These are phyloP conservation scores for Tenthredo amoena DNA, from an alignment of 2,888 invertebrate genomes.

Conservation along the genomic window DNA sequence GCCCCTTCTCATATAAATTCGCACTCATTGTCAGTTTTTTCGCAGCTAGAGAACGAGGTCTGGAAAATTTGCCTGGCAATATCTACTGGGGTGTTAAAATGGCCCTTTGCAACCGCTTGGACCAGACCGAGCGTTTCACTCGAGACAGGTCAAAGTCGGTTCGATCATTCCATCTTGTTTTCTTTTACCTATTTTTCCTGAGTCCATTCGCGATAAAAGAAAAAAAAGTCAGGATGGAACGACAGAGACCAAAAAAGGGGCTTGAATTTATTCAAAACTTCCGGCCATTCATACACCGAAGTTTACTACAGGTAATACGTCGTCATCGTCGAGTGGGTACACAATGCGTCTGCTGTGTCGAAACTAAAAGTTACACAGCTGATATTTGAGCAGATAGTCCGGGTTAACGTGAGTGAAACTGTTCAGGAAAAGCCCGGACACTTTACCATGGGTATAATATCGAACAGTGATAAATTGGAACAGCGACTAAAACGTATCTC, in stretches of 20 bases:
- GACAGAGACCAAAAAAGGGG: neutral
- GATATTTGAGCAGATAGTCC: neutral
- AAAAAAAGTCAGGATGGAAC: neutral
- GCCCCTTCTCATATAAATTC: neutral
- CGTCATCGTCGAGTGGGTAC: conserved; percentile 14
- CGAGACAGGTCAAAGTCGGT: neutral
- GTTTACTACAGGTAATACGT: neutral
- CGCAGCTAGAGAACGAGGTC: neutral
- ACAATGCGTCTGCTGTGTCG: neutral
- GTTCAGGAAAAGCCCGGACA: neutral
- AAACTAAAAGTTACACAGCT: neutral
- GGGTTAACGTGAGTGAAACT: neutral
- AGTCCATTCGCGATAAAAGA: neutral
- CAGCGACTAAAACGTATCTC: neutral
- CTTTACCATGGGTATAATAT: neutral
- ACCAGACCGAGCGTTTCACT: conserved; percentile 7
- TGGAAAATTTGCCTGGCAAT: neutral
- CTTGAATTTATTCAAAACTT: neutral
- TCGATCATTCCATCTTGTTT: neutral
- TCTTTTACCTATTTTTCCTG: neutral
- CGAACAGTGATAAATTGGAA: conserved; percentile 12
- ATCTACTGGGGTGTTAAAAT: conserved; percentile 25
- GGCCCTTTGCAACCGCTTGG: neutral
- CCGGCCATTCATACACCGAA: neutral
- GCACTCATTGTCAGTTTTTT: neutral